Evolutionary conservation across 2,888 invertebrate genomes (phyloP).

Genomic region (Lissonota sp.): DNA sequence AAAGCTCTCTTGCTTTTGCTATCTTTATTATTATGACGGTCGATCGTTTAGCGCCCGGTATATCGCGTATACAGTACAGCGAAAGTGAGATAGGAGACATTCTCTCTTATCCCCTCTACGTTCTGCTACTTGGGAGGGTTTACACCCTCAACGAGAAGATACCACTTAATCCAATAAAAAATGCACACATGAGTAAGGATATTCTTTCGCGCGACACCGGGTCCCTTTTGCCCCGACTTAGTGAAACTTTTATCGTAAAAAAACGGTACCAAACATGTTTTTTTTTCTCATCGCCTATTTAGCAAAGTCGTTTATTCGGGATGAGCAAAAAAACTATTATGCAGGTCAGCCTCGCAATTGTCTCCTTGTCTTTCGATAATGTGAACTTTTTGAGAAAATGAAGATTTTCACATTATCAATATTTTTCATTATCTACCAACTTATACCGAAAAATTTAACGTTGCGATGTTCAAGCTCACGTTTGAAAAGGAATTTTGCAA

Average conservation of each 20-base stretch:
- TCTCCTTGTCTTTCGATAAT: no score
- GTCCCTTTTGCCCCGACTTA: conserved; percentile 28
- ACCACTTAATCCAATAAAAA: conserved; percentile 65
- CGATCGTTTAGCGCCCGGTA: conserved; percentile 54
- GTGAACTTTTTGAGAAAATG: no score
- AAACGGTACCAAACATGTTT: conserved; percentile 43
- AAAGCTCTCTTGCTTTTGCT: conserved; percentile 52
- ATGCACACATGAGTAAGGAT: conserved; percentile 51
- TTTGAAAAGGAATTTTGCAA: no score
- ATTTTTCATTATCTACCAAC: no score
- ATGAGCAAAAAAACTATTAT: conserved; percentile 11
- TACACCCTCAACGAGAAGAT: conserved; percentile 36
- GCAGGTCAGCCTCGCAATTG: no score
- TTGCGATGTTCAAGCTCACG: no score
- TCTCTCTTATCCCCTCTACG: background rate
- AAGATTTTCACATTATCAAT: no score
- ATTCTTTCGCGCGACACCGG: conserved; percentile 49
- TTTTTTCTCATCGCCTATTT: conserved; percentile 48
- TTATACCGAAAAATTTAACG: no score
- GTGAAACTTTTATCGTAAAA: conserved; percentile 30
- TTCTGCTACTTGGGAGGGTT: conserved; percentile 24
- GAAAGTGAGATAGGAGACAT: conserved; percentile 27
- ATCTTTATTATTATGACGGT: conserved; percentile 70
- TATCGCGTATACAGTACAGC: conserved; percentile 22
- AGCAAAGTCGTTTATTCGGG: conserved; percentile 38